Conservation (phyloP, 2,797 vertebrate species). For the Enteromius radiatus region DNA sequence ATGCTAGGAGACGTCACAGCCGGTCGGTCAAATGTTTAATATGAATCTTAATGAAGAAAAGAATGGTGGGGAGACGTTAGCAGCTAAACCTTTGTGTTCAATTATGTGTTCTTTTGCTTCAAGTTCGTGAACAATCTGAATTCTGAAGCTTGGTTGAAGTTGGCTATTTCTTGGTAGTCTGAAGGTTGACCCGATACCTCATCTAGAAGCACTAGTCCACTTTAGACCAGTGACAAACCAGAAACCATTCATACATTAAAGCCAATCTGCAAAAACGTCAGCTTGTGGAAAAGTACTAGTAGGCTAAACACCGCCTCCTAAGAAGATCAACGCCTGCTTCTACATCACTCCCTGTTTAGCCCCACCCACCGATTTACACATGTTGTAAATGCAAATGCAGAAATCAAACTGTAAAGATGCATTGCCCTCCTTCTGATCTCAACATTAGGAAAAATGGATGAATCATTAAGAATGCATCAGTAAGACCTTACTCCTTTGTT, state of each 20-base stretch:
- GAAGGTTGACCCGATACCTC: not conserved
- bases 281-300: not conserved
- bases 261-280: not conserved
- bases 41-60: conserved; percentile 4
- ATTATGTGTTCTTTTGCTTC: not conserved
- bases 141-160: not conserved
- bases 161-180: not conserved
- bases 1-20: conserved; percentile 5
- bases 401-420: not conserved
- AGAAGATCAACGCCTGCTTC: not conserved
- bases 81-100: not conserved
- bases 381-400: not conserved
- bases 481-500: too few species aligned
- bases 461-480: too few species aligned
- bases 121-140: not conserved
- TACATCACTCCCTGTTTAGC: not conserved
- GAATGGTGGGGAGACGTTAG: not conserved
- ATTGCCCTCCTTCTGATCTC: too few species aligned
- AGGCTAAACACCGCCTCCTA: not conserved
- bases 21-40: not conserved
- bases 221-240: not conserved
- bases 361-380: not conserved
- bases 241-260: not conserved
- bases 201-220: not conserved
- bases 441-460: too few species aligned